These are phyloP conservation scores for Bujurquina vittata DNA, from an alignment of 2,113 vertebrate species.

Conservation along the genomic window DNA sequence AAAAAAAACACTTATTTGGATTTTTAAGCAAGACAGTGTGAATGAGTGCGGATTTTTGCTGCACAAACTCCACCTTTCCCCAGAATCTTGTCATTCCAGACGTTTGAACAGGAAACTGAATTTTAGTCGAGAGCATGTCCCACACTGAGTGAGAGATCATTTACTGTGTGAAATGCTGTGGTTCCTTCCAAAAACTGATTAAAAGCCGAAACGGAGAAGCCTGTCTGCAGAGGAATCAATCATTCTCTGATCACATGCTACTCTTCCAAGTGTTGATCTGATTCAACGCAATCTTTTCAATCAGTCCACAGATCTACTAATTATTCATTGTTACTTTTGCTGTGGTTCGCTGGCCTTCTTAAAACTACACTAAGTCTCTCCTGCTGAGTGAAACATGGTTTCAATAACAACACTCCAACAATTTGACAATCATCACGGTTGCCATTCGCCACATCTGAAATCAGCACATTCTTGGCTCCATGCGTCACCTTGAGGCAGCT, in stretches of 20 bases:
- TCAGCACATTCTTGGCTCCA: conserved; percentile 66
- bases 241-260: conserved; percentile 16
- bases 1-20: not conserved
- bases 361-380: conserved; percentile 40
- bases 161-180: not conserved
- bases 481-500: conserved; percentile 65
- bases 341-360: conserved; percentile 53
- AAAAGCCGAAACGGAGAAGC: conserved; percentile 14
- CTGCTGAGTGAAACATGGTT: conserved; percentile 73
- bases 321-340: conserved; percentile 62
- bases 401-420: conserved; percentile 72
- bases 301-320: conserved; percentile 49
- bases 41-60: not conserved
- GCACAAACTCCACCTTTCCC: not conserved
- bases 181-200: conserved; percentile 24
- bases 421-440: conserved; percentile 70
- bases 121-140: not conserved
- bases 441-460: conserved; percentile 77
- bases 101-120: conserved; percentile 12
- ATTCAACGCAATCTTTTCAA: conserved; percentile 61
- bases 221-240: conserved; percentile 21
- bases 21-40: not conserved
- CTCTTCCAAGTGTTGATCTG: conserved; percentile 46
- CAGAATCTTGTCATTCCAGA: not conserved
- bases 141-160: not conserved